Percentiles rank a stretch among this genome's conserved stretches.
phyloP scores from a whole-genome alignment of 2,113 vertebrate genomes.

The Crotophaga sulcirostris region DNA sequence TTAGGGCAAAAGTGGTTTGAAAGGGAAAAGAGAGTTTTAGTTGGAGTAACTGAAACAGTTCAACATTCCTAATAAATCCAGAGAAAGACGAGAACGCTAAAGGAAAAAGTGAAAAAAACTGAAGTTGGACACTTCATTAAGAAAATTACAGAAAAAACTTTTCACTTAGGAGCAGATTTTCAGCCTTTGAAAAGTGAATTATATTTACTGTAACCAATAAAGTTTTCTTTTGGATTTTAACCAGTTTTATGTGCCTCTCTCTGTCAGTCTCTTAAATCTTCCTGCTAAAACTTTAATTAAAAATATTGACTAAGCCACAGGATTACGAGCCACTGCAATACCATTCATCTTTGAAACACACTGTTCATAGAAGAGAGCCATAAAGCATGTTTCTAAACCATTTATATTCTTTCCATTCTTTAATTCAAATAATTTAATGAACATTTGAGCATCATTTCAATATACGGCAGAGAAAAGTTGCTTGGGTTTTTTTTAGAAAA shows the following conservation, averaged over 20 bases:
- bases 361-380: not conserved
- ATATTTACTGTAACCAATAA: not conserved
- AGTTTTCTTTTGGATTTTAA: not conserved
- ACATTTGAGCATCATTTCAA: not conserved
- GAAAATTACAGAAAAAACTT: not conserved
- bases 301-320: not conserved
- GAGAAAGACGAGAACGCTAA: not conserved
- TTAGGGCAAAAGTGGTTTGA: not conserved
- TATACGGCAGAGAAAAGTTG: not conserved
- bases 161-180: not conserved
- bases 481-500: too few species aligned
- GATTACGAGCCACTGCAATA: not conserved
- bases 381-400: not conserved
- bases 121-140: not conserved
- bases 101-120: not conserved
- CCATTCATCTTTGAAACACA: not conserved
- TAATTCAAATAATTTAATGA: not conserved
- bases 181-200: not conserved
- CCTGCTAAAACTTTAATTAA: not conserved
- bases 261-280: not conserved
- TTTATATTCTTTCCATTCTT: not conserved
- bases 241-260: not conserved
- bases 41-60: not conserved
- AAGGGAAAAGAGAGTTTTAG: not conserved
- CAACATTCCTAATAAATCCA: not conserved